Base-by-base conservation (phyloP, 2,888 invertebrate genomes). In the Diabrotica balteata region DNA sequence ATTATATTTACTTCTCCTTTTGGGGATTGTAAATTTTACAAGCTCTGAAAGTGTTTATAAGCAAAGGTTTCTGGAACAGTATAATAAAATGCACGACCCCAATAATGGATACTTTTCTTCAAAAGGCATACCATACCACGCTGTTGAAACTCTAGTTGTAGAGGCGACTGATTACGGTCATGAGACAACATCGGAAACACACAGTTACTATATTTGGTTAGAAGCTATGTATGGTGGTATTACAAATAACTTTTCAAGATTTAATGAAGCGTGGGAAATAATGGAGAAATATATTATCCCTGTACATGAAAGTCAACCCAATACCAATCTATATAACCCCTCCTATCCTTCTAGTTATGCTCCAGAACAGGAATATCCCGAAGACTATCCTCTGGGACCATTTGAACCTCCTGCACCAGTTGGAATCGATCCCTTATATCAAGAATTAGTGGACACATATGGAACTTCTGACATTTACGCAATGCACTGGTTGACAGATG, bases 111-210 rank as follows among this genome's bases (percentile, higher is more conserved):
- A 71, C 32, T 71, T 71, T 32, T 71, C 71, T 7, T 47, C 68
- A n/a, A 66, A 67, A 51, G 73, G 73, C 47, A 68, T 75, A n/a
- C 75, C 75, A 8, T 75, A 74, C 65, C 75, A 75, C 57, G 69
- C 72, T 53, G 69, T 72, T n/a, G 75, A 75, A 71, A 74, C 75
- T 10, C 61, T 75, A 54, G 66, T 75, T 46, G 72, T 75, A 8
- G 74, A 74, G 59, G 72, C 74, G 8, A 70, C 72, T 46, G 75
- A 74, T 50, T 65, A 74, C 43, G 76, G 76, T 7, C 76, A 76
- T 59, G 72, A 76, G 69, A 74, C 73, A n/a, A 75, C 75, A 43
- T 76, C 76, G 0, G 76, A 76, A 67, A 73, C 75, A 9, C 71
- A 66, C 69, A 75, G 74, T 69, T 75, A 72, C 49, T 73, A 73